A percentile compares a stretch with the other conserved stretches of the same genome.
These are phyloP conservation scores for Conus canariensis DNA, from an alignment of 2,888 invertebrate species.

Conservation along the genomic window DNA sequence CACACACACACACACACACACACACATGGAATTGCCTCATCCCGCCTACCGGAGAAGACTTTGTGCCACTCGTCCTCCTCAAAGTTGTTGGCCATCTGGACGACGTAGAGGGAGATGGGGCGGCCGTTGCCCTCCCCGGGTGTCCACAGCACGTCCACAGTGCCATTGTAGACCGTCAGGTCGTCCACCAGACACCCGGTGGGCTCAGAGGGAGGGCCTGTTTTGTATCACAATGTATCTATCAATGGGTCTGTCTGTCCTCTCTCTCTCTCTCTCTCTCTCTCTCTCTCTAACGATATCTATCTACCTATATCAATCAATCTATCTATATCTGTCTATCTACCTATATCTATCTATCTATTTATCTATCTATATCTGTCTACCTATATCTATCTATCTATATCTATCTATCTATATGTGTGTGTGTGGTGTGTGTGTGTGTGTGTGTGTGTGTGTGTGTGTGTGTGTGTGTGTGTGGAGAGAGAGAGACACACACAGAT, in stretches of 20 bases:
- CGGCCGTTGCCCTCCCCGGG: slow-evolving; percentile 90
- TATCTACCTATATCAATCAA: not conserved
- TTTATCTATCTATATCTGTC: not conserved
- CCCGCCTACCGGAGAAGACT: slow-evolving; percentile 48
- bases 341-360: not conserved
- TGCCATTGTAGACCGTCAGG: slow-evolving; percentile 30
- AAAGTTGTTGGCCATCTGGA: slow-evolving; percentile 80
- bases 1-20: too few relatives aligned
- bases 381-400: not conserved
- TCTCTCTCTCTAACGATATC: not conserved
- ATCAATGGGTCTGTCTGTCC: not conserved
- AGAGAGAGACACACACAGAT: not conserved
- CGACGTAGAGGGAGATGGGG: slow-evolving; percentile 87
- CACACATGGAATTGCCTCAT: too few relatives aligned
- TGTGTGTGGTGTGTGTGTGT: not conserved
- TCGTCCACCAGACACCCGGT: slow-evolving; percentile 38
- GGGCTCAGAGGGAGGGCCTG: slow-evolving; percentile 49
- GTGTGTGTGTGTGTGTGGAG: not conserved
- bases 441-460: not conserved
- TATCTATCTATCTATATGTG: not conserved
- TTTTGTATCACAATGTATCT: slow-evolving; percentile 84
- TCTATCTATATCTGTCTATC: not conserved
- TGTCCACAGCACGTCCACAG: slow-evolving; percentile 57
- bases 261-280: not conserved
- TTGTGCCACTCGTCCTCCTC: slow-evolving; percentile 53